Conservation (phyloP, 2,797 vertebrate species). For the Eidolon dupreanum region DNA sequence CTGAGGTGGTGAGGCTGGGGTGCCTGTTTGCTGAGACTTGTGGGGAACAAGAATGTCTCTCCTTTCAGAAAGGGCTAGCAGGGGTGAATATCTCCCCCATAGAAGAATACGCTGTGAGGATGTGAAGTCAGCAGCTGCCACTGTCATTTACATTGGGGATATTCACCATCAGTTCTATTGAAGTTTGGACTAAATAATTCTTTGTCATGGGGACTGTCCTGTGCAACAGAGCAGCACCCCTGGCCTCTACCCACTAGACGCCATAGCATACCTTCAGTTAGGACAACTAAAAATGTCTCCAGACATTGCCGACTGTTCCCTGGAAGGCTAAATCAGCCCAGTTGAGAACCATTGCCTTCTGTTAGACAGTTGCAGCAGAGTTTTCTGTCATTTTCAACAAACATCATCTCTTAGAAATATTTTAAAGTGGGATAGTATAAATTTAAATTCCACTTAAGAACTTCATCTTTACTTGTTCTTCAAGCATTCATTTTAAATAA, state of each 20-base stretch:
- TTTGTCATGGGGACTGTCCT: no score
- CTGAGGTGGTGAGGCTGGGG: not conserved
- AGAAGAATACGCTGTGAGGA: not conserved
- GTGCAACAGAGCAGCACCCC: not conserved
- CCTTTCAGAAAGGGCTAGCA: fast-evolving
- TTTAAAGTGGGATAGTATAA: not conserved
- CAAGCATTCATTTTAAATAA: not conserved
- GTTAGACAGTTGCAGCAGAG: not conserved
- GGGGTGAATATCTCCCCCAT: not conserved
- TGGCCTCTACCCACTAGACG: not conserved
- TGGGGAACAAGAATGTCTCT: not conserved
- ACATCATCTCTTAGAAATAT: not conserved
- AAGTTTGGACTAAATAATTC: not conserved
- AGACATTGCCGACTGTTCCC: not conserved
- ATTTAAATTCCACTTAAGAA: not conserved
- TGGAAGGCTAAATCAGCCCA: not conserved
- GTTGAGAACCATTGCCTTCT: not conserved
- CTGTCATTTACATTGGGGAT: not conserved
- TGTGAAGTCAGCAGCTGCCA: not conserved
- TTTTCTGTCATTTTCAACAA: not conserved
- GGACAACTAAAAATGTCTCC: not conserved
- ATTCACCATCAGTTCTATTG: not conserved
- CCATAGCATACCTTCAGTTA: not conserved
- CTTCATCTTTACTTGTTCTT: not conserved
- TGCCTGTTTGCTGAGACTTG: not conserved